A percentile compares a stretch with the other conserved stretches of the same genome.
These are phyloP conservation scores for Clusia tigrina DNA, from an alignment of 2,888 invertebrate genomes.

Conservation along the genomic window DNA sequence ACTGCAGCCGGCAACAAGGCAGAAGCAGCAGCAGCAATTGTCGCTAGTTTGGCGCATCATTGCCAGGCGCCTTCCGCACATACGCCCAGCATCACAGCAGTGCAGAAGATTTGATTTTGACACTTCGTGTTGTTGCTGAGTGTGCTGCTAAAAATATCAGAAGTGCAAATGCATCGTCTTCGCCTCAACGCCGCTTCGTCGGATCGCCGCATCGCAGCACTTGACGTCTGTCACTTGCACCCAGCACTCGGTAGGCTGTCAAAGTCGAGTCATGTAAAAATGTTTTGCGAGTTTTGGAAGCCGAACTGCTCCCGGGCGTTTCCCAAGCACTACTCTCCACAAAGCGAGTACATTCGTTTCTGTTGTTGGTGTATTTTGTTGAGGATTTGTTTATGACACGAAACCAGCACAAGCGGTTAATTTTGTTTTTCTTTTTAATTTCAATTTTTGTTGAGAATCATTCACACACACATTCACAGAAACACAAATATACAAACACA, in stretches of 20 bases:
- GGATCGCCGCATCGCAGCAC: too few species aligned
- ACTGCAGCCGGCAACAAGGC: too few species aligned
- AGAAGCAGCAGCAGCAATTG: constrained; percentile 1
- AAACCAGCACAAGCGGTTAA: too few species aligned
- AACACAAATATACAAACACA: too few species aligned
- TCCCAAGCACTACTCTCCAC: too few species aligned
- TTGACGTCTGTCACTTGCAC: neutral
- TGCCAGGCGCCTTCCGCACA: neutral
- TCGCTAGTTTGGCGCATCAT: neutral
- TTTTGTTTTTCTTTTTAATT: too few species aligned
- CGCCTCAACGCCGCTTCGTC: neutral
- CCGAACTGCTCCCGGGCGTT: too few species aligned
- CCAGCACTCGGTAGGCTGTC: neutral
- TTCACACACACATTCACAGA: too few species aligned
- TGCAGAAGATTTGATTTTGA: neutral
- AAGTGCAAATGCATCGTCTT: neutral
- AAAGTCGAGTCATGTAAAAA: neutral
- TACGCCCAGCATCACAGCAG: neutral
- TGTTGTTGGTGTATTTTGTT: too few species aligned
- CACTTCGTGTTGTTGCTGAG: neutral
- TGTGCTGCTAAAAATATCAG: neutral
- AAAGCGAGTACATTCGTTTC: too few species aligned
- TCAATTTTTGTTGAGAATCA: too few species aligned
- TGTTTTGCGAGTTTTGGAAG: neutral
- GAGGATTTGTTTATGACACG: too few species aligned